Evolutionary conservation across 1,140 invertebrate species (phyloP), one percentile per base, ranked within the genome.

Genomic region (Zaprionus nigranus): DNA sequence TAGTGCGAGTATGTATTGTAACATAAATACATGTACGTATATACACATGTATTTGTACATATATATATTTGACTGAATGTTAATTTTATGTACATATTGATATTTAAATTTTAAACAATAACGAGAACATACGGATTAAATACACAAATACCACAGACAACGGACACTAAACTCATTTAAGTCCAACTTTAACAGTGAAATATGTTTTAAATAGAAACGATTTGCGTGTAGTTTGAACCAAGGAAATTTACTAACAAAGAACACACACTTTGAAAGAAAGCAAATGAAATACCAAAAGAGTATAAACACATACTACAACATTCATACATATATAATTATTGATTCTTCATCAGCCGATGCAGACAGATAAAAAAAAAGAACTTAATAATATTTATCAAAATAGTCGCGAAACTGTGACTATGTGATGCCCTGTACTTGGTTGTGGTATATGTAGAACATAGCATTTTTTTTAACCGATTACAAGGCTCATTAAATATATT

Each of bases 1-100:
- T 61, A 66, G 56, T 71, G 30, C 46, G 58, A 56, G 53, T 64
- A 51, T 68, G 40, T 73, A 64, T 58, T 59, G 49, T 36, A 53
- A 60, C 61, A 51, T 68, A 49, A 28, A 30, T 20, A 61, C 26
- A 64, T 36, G 53, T 46, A 53, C 20, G 30, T 60, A 70, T 53
- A 65, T 36, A 61, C 34, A 36, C 12, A 67, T 59, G 58, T 59
- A 58, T 68, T 26, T 62, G 38, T 54, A 56, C 43, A 61, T 71
- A 85, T 77, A 79, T 81, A 77, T 81, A 90, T 90, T 90, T 90
- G 85, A 90, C 85, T 90, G 85, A 90, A 85, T 71, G 58, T 85
- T 75, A 73, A 90, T 90, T 90, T 82, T 82, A 81, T 84, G 75
- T 86, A 82, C 80, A 82, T 87, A 86, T 86, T 87, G 71, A 86